Evolutionary conservation across 2,888 invertebrate species (phyloP).

Genomic region (Chelonus formosanus): DNA sequence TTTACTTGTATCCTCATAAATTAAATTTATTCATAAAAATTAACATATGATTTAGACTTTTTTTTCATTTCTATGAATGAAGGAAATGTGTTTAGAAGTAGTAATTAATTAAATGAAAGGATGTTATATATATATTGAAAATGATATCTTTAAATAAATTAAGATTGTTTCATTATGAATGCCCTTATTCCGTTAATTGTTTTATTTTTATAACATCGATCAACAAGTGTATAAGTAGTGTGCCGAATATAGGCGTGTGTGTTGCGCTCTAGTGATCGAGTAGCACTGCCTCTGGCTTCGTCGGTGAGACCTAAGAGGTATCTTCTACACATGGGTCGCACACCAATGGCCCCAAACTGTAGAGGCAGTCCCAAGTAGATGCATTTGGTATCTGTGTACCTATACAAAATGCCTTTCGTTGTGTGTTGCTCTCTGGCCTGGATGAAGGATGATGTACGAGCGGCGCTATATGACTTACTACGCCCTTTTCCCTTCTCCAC

Average conservation of each 20-base stretch:
- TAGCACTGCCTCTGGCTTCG: conserved; percentile 46
- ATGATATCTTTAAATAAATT: background rate
- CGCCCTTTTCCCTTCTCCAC: conserved; percentile 63
- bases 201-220: conserved; percentile 19
- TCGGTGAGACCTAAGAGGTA: conserved; percentile 43
- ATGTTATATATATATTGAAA: too few relatives aligned
- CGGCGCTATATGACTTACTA: conserved; percentile 62
- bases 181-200: background rate
- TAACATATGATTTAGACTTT: too few relatives aligned
- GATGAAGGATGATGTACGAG: conserved; percentile 63
- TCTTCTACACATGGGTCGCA: conserved; percentile 35
- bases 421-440: conserved; percentile 59
- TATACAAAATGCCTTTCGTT: conserved; percentile 49
- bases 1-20: too few relatives aligned
- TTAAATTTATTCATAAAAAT: too few relatives aligned
- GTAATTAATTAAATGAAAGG: background rate
- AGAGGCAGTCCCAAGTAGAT: conserved; percentile 57
- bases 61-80: background rate
- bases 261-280: conserved; percentile 53
- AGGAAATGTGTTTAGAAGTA: background rate
- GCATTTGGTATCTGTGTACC: conserved; percentile 44
- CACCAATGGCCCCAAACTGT: conserved; percentile 51
- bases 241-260: conserved; percentile 54
- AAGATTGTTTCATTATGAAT: background rate
- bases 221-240: conserved; percentile 36